Evolutionary conservation across 2,113 vertebrate genomes (phyloP).

Genomic region (Clupea harengus): DNA sequence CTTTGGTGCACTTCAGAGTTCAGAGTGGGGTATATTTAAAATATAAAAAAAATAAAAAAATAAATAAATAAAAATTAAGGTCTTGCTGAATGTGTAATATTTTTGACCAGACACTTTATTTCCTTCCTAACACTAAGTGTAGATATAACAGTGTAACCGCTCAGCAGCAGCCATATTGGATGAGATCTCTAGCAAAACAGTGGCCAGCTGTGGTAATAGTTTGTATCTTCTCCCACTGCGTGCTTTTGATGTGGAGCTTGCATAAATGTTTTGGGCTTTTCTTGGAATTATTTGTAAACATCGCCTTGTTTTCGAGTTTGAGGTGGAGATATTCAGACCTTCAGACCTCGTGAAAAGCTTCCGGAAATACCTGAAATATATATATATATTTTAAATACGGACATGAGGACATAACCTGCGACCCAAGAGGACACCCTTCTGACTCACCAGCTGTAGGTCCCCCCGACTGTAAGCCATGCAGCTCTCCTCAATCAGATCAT

Average conservation of each 20-base stretch:
- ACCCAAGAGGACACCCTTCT: background rate
- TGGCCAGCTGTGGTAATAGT: no score
- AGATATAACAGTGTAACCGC: background rate
- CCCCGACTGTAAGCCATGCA: slow-evolving; percentile 86
- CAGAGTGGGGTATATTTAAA: no score
- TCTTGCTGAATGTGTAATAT: background rate
- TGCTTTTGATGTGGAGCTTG: background rate
- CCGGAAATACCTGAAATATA: no score
- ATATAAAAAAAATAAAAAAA: no score
- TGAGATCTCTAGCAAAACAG: no score
- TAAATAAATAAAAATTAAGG: background rate
- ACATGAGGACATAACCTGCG: background rate
- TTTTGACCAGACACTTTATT: background rate
- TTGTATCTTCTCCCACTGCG: background rate
- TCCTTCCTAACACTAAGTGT: background rate
- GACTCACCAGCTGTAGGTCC: slow-evolving; percentile 83
- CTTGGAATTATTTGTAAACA: background rate
- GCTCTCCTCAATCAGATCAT: slow-evolving; percentile 93
- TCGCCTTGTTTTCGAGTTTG: background rate
- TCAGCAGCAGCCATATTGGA: no score
- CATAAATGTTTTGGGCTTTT: background rate
- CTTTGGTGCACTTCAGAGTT: no score
- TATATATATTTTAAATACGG: no score
- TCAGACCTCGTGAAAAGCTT: background rate
- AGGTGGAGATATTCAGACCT: background rate